Evolutionary conservation across 1,140 invertebrate species (phyloP).

Genomic region (Helicorthomorpha holstii): DNA sequence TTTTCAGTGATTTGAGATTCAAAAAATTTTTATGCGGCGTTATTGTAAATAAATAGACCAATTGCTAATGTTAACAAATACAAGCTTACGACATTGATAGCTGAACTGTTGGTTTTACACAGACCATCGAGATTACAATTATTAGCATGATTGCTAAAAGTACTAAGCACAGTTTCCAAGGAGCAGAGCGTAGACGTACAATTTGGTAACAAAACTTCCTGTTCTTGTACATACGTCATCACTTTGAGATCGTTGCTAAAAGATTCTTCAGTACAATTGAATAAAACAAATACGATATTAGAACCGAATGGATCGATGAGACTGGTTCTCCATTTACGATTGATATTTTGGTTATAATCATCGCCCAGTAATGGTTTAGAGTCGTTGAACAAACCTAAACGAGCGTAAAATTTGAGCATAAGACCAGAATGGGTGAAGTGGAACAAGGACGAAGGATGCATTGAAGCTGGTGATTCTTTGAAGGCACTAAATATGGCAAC

Average conservation of each 20-base stretch:
- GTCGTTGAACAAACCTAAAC: slow-evolving; percentile 58
- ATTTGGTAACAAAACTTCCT: background rate
- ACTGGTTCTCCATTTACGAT: slow-evolving; percentile 52
- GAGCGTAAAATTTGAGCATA: slow-evolving; percentile 54
- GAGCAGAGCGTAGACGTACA: background rate
- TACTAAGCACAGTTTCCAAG: background rate
- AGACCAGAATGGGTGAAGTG: slow-evolving; percentile 79
- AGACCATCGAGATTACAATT: background rate
- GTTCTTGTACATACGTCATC: background rate
- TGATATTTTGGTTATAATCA: slow-evolving; percentile 32
- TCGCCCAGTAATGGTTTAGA: slow-evolving; percentile 38
- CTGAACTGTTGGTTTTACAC: background rate
- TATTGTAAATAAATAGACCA: too few relatives aligned
- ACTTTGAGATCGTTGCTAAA: background rate
- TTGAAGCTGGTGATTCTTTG: background rate
- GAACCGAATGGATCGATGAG: slow-evolving; percentile 62
- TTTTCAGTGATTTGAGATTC: too few relatives aligned
- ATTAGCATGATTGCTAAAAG: background rate
- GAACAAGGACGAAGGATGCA: slow-evolving; percentile 31
- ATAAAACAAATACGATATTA: slow-evolving; percentile 68
- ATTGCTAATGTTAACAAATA: too few relatives aligned
- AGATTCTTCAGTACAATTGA: background rate
- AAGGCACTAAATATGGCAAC: background rate
- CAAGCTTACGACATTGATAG: too few relatives aligned
- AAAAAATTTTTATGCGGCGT: too few relatives aligned